Evolutionary conservation across 1,140 invertebrate genomes (phyloP).

Genomic region (Bemisia tabaci): DNA sequence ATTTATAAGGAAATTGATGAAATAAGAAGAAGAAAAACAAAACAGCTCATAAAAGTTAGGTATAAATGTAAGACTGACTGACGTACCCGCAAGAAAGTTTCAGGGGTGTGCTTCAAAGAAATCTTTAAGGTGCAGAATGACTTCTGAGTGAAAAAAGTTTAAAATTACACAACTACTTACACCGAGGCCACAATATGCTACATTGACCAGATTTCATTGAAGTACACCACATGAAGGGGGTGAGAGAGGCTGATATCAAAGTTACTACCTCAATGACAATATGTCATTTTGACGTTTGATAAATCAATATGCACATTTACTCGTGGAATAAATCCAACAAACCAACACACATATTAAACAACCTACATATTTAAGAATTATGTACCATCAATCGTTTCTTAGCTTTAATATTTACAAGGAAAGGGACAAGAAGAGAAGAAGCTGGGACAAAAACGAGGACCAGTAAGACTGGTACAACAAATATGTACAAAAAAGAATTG

Average conservation of each 20-base stretch:
- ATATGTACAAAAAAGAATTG: background rate
- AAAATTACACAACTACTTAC: no score
- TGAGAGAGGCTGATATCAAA: background rate
- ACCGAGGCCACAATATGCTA: no score
- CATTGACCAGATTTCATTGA: background rate
- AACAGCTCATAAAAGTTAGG: no score
- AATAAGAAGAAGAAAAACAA: no score
- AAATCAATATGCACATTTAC: background rate
- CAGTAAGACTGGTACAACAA: background rate
- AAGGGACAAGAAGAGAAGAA: background rate
- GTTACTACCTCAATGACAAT: background rate
- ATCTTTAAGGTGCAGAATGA: no score
- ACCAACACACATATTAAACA: background rate
- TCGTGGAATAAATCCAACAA: background rate
- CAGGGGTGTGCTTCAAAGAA: no score
- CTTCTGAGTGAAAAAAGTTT: no score
- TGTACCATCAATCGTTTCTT: background rate
- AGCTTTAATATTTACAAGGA: background rate
- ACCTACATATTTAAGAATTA: background rate
- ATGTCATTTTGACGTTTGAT: background rate
- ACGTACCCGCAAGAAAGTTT: no score
- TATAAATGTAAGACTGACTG: no score
- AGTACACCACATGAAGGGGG: background rate
- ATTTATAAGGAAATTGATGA: no score
- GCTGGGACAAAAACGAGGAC: background rate